Percentiles rank a stretch among this genome's conserved stretches.
Conservation (phyloP, 2,888 invertebrate genomes). For the Rhogogaster chlorosoma region DNA sequence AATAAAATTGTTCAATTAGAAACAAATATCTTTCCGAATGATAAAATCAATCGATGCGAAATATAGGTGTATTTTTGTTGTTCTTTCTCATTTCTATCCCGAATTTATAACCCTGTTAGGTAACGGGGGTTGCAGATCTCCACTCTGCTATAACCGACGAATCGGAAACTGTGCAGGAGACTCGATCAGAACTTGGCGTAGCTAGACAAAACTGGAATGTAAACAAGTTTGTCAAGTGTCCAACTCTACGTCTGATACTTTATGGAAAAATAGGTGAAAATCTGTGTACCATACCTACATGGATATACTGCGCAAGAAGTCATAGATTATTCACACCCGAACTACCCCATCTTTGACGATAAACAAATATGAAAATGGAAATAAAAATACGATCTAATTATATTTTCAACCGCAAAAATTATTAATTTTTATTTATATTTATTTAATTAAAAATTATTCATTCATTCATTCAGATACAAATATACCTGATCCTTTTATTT, state of each 20-base stretch:
- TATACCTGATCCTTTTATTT: background rate
- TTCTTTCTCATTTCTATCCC: background rate
- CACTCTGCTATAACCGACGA: background rate
- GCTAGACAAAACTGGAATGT: background rate
- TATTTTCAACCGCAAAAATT: background rate
- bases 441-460: background rate
- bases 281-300: background rate
- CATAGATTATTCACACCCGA: too few relatives aligned
- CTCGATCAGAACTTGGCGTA: background rate
- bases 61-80: too few relatives aligned
- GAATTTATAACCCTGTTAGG: background rate
- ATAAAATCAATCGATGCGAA: background rate
- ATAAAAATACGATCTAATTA: background rate
- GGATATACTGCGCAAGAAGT: too few relatives aligned
- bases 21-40: too few relatives aligned
- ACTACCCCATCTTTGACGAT: too few relatives aligned
- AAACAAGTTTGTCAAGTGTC: constrained; percentile 48
- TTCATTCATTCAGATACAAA: background rate
- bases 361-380: background rate
- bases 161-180: background rate
- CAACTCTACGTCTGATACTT: background rate
- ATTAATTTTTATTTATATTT: background rate
- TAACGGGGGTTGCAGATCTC: background rate
- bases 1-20: background rate
- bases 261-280: background rate